Conservation (phyloP, 2,113 vertebrate genomes). For the Brevimyrus niger region DNA sequence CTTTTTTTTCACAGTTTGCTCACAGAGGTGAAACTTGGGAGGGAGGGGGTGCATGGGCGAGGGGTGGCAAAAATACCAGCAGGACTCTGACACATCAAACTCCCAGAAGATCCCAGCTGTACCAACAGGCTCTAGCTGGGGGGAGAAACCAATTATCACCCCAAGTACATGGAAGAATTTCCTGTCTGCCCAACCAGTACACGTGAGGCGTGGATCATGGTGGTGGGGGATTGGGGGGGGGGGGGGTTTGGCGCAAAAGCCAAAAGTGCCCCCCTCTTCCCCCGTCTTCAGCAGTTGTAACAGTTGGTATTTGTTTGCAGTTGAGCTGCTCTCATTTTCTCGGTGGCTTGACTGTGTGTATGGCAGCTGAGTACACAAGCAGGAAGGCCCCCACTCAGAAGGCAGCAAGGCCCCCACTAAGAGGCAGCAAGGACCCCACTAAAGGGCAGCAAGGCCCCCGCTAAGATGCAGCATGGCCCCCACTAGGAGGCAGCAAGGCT, state of each 20-base stretch:
- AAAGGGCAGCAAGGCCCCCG: too few relatives aligned
- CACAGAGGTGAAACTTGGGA: not conserved
- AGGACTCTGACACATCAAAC: not conserved
- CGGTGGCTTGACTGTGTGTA: not conserved
- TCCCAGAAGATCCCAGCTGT: not conserved
- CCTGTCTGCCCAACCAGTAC: not conserved
- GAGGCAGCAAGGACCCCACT: too few relatives aligned
- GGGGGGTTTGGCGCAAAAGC: too few relatives aligned
- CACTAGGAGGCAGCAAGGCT: too few relatives aligned
- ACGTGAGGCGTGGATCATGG: not conserved
- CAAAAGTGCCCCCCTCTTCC: not conserved
- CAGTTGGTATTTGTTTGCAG: constrained; percentile 18
- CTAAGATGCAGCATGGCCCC: too few relatives aligned
- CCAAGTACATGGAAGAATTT: not conserved
- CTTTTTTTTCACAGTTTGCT: not conserved
- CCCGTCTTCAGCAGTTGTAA: not conserved
- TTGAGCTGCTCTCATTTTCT: constrained; percentile 6
- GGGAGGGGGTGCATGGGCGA: too few relatives aligned
- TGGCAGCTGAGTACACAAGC: not conserved
- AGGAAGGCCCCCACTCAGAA: too few relatives aligned
- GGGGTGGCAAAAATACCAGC: not conserved
- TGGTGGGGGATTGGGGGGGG: not conserved
- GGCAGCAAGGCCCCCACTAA: too few relatives aligned
- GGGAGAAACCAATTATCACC: not conserved
- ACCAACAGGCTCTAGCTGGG: not conserved